Percentiles rank a stretch among this genome's conserved stretches.
Evolutionary conservation across 2,888 invertebrate genomes (phyloP).

Genomic region (Idaea dimidiata): DNA sequence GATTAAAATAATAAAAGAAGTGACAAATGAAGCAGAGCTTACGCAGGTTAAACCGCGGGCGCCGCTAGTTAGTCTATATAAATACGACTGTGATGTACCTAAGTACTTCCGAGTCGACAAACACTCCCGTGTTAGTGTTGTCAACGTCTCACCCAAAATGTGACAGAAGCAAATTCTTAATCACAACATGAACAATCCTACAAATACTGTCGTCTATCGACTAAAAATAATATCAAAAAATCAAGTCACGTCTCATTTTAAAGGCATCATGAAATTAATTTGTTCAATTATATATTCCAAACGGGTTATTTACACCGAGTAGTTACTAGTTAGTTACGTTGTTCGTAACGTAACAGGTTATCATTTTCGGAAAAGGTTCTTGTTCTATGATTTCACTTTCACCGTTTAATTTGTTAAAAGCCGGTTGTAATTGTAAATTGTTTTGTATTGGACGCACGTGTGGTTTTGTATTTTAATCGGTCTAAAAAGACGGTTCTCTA

Average conservation of each 20-base stretch:
- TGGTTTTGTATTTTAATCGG: neutral
- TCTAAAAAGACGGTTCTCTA: too few species aligned
- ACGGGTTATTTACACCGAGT: neutral
- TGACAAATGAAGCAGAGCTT: too few species aligned
- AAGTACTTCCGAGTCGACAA: too few species aligned
- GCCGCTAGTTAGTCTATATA: too few species aligned
- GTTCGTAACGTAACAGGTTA: neutral
- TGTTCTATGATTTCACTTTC: neutral
- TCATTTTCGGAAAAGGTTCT: neutral
- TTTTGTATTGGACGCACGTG: neutral
- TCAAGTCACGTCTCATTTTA: slow-evolving; percentile 1
- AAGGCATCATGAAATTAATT: neutral
- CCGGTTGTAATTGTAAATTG: slow-evolving; percentile 1
- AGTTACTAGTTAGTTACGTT: neutral
- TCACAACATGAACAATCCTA: too few species aligned
- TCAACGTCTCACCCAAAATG: too few species aligned
- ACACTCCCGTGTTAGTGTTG: too few species aligned
- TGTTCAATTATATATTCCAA: neutral
- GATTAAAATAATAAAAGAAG: too few species aligned
- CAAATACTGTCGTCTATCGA: too few species aligned
- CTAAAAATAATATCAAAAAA: neutral
- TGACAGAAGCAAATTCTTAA: too few species aligned
- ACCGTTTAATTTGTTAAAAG: neutral
- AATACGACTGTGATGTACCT: too few species aligned
- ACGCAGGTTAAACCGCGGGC: too few species aligned